These are phyloP conservation scores for Leptopilina boulardi DNA, from an alignment of 1,140 invertebrate species.

Conservation along the genomic window DNA sequence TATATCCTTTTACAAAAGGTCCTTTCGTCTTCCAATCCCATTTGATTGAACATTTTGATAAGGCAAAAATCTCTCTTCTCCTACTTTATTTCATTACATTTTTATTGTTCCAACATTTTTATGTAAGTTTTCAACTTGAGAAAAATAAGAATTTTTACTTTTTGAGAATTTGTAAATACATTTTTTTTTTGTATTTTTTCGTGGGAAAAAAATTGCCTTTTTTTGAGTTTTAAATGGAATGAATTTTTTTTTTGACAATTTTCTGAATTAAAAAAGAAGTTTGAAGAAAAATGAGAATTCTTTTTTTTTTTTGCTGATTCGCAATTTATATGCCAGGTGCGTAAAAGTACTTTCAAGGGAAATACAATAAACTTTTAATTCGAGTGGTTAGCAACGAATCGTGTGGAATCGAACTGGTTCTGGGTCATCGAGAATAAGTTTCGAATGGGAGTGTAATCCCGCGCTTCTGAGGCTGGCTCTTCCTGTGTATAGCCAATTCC, in stretches of 20 bases:
- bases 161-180: too few relatives aligned
- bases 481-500: slow-evolving; percentile 52
- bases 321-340: not conserved
- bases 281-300: not conserved
- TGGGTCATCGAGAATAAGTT: slow-evolving; percentile 45
- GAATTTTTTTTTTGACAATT: too few relatives aligned
- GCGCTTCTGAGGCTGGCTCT: slow-evolving; percentile 39
- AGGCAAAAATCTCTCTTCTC: slow-evolving; percentile 1
- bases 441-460: slow-evolving; percentile 53
- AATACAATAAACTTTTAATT: slow-evolving; percentile 26
- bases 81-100: not conserved
- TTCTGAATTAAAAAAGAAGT: too few relatives aligned
- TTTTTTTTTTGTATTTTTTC: too few relatives aligned
- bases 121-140: too few relatives aligned
- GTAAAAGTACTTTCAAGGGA: not conserved
- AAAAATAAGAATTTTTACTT: too few relatives aligned
- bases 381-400: slow-evolving; percentile 10
- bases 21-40: slow-evolving; percentile 23
- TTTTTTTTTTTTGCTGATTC: not conserved
- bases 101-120: not conserved
- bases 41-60: slow-evolving; percentile 27
- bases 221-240: too few relatives aligned
- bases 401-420: slow-evolving; percentile 48
- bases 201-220: too few relatives aligned
- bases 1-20: slow-evolving; percentile 21